Conservation (phyloP, 2,113 vertebrate species). For the Crypturellus undulatus region DNA sequence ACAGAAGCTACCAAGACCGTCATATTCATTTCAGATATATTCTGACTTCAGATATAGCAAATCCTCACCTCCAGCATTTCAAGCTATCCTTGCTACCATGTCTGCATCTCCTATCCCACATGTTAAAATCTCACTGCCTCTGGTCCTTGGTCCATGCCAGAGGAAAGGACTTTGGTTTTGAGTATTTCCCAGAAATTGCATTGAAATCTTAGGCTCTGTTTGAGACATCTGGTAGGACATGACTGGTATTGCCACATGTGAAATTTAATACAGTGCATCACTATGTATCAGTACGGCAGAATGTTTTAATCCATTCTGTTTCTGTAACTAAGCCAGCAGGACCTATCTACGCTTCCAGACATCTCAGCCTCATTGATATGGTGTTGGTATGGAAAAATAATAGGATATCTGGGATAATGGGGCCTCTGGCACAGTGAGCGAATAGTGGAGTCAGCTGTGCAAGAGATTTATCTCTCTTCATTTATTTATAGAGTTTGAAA, state of each 20-base stretch:
- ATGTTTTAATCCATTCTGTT: neutral
- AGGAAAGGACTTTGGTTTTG: neutral
- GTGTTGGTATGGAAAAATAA: neutral
- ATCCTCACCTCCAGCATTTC: neutral
- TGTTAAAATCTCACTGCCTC: neutral
- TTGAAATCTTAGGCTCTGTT: neutral
- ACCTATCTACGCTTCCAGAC: neutral
- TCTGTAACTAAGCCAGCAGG: neutral
- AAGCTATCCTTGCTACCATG: neutral
- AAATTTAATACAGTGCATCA: neutral
- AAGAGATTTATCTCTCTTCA: neutral
- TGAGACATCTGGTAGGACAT: neutral
- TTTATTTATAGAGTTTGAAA: neutral
- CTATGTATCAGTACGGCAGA: neutral
- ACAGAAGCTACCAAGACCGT: neutral
- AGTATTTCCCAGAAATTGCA: neutral
- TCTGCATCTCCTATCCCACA: neutral
- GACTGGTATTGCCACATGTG: neutral
- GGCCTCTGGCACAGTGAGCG: neutral
- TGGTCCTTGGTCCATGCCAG: neutral
- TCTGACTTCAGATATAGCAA: neutral
- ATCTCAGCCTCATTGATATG: neutral
- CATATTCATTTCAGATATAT: neutral
- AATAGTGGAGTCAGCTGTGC: neutral
- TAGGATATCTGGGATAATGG: neutral